These are phyloP conservation scores for Chaitophorus viminalis DNA, from an alignment of 2,888 invertebrate species.

Conservation along the genomic window DNA sequence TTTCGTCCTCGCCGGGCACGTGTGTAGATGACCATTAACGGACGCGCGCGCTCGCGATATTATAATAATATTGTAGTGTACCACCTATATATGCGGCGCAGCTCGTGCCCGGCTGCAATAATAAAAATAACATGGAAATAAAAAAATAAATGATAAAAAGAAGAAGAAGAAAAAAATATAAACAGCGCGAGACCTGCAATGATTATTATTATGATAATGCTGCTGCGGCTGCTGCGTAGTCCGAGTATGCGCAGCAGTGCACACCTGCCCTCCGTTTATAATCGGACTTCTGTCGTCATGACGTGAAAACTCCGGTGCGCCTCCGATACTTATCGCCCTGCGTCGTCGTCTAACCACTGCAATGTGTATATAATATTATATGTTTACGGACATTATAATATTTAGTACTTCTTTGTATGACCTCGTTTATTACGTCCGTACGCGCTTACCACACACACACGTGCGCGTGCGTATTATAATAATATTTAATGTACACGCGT, in stretches of 20 bases:
- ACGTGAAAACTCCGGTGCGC: neutral
- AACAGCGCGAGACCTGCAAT: neutral
- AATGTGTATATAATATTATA: too few species aligned
- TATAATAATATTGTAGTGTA: neutral
- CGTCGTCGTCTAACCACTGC: neutral
- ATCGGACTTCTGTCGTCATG: neutral
- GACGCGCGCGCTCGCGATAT: neutral
- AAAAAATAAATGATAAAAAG: neutral
- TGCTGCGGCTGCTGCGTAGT: neutral
- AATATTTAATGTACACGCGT: too few species aligned
- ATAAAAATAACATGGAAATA: neutral
- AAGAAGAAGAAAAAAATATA: neutral
- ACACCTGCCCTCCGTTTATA: neutral
- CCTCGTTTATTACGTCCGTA: neutral
- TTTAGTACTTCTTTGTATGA: too few species aligned
- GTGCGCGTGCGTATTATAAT: neutral
- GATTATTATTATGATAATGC: neutral
- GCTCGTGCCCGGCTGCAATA: conserved; percentile 5
- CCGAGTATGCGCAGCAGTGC: too few species aligned
- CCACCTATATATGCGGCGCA: too few species aligned
- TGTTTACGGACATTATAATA: too few species aligned
- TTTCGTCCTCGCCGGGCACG: neutral
- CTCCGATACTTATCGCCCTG: neutral
- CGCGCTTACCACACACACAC: too few species aligned
- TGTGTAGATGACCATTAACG: neutral